A percentile compares a stretch with the other conserved stretches of the same genome.
Conservation (phyloP, 2,113 vertebrate species). For the Hiodon alosoides region DNA sequence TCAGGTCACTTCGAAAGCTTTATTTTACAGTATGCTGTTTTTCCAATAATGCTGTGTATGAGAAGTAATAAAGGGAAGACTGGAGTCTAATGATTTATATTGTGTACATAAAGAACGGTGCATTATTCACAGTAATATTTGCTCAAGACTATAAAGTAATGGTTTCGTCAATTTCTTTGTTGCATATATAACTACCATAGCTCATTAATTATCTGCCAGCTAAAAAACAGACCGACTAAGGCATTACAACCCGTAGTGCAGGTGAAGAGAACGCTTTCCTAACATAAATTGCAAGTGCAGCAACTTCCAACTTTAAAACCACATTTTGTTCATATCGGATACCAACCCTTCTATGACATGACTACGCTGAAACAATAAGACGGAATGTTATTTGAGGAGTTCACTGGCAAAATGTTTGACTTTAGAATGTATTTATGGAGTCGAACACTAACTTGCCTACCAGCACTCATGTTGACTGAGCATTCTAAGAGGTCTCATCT, state of each 20-base stretch:
- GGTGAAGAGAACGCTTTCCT: not conserved
- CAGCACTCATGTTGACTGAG: constrained; percentile 4
- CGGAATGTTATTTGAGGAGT: not conserved
- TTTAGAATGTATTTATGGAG: not conserved
- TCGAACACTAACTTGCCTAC: constrained; percentile 19
- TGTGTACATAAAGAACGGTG: not conserved
- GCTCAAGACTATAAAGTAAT: not conserved
- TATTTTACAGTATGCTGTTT: not conserved
- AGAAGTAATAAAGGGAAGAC: not conserved
- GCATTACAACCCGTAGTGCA: constrained; percentile 3
- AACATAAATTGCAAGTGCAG: not conserved
- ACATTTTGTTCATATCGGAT: not conserved
- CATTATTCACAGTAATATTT: not conserved
- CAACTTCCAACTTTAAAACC: too few species aligned
- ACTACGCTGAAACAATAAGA: not conserved
- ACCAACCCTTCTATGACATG: not conserved
- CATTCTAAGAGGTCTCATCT: constrained; percentile 15
- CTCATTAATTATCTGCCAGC: not conserved
- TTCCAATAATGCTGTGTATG: not conserved
- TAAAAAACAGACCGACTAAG: constrained; percentile 12
- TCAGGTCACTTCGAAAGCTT: not conserved
- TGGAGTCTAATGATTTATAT: not conserved
- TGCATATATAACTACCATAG: not conserved
- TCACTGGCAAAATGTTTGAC: not conserved
- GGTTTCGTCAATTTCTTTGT: too few species aligned